Evolutionary conservation across 2,113 vertebrate species (phyloP).

Genomic region (Ptychochromis oligacanthus): DNA sequence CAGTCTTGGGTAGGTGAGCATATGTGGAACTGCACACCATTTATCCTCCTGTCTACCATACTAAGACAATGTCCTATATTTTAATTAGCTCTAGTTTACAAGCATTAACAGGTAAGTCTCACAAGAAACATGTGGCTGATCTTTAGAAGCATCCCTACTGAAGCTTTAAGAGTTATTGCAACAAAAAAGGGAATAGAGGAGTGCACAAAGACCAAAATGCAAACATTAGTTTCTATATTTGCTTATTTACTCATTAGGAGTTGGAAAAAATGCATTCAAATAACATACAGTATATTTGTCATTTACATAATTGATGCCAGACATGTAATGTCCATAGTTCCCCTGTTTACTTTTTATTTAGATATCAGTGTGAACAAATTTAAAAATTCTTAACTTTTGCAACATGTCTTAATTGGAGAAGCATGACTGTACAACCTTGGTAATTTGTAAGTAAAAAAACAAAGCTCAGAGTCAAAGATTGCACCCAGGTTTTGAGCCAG

Average conservation of each 20-base stretch:
- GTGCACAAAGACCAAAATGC: no score
- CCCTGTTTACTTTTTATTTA: not conserved
- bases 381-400: fast-evolving
- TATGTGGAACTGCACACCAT: not conserved
- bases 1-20: fast-evolving
- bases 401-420: not conserved
- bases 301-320: not conserved
- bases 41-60: not conserved
- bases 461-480: not conserved
- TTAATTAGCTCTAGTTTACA: not conserved
- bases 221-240: no score
- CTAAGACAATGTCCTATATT: not conserved
- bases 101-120: not conserved
- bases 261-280: not conserved
- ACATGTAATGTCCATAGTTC: not conserved
- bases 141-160: not conserved
- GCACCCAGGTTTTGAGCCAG: fast-evolving
- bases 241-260: not conserved
- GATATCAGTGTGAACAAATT: not conserved
- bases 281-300: not conserved
- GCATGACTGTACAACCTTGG: not conserved
- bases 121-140: not conserved
- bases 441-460: not conserved
- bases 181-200: not conserved
- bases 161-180: not conserved